Base-by-base conservation (phyloP, 1,140 invertebrate genomes). In the Bombus fervidus region DNA sequence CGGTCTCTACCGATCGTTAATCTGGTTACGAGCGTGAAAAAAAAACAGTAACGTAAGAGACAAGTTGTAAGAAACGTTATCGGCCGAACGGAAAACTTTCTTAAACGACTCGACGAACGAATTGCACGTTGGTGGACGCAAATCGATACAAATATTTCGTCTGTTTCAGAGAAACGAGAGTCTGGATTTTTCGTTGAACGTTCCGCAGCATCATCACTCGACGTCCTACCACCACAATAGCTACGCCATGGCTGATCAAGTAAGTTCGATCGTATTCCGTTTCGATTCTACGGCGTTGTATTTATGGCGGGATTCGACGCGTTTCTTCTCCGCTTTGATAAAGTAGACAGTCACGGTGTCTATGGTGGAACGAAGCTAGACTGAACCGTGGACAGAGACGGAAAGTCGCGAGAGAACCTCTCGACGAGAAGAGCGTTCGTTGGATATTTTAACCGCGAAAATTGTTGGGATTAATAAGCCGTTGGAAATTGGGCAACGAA, bases 181-280 rank as follows among this genome's bases (percentile, higher is more conserved):
- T 94, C 95, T 97, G 92, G 97, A 97, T 90, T 95, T 97, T 92
- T 96, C 97, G 88, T 95, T 97, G 92, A 96, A 96, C 94, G 96
- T 96, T 92, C 96, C 97, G 86, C 96, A 77, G 31, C 69, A 81
- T 73, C 95, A 96, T 92, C 96, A 97, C 87, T 95, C 95, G 81
- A 89, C 92, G 81, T 96, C 96, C 88, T 96, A 96, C 90, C 95
- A 95, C 83, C 95, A 95, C 92, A 96, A 96, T 95, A 95, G 96
- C 87, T 97, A 97, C 96, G 96, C 96, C 94, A 97, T 97, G 97
- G 96, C 96, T 93, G 97, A 97, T 94, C 97, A 97, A 96, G 97
- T 97, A 93, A 95, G 94, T 87, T 59, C 25, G 59, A 62, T 71
- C 3, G 10, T 13, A 39, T 69, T 41, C 1, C 47, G 47, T 1